These are phyloP conservation scores for Pteronotus mesoamericanus DNA, from an alignment of 2,797 vertebrate genomes.

Conservation along the genomic window DNA sequence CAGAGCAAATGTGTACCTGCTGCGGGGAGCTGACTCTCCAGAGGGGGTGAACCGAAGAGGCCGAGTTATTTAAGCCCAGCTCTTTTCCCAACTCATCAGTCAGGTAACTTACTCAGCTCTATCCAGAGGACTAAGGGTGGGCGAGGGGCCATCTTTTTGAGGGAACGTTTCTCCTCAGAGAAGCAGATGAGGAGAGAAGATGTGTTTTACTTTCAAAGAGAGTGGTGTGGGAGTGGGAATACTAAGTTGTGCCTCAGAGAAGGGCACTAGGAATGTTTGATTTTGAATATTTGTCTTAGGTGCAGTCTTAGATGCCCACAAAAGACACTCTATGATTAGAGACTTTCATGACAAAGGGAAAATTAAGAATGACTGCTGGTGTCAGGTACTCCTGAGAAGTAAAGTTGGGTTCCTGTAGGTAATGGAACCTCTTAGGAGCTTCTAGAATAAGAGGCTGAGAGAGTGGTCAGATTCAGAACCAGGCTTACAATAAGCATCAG, in stretches of 20 bases:
- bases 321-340: neutral
- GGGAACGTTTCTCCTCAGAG: neutral
- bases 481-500: neutral
- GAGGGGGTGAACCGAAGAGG: neutral
- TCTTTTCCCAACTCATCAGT: neutral
- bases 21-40: neutral
- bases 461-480: neutral
- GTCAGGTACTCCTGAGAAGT: neutral
- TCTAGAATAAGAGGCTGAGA: neutral
- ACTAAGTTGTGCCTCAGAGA: neutral
- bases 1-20: neutral
- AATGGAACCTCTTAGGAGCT: neutral
- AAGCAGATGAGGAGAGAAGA: neutral
- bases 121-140: neutral
- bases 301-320: neutral
- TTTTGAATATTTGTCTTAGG: conserved; percentile 25
- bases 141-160: neutral
- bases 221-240: neutral
- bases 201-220: neutral
- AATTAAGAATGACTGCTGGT: neutral
- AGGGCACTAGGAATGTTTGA: neutral
- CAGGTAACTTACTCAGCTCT: neutral
- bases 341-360: neutral
- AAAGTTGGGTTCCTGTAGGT: neutral
- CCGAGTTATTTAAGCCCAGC: neutral